Conservation (phyloP, 2,113 vertebrate species). For the Panthera leo region DNA sequence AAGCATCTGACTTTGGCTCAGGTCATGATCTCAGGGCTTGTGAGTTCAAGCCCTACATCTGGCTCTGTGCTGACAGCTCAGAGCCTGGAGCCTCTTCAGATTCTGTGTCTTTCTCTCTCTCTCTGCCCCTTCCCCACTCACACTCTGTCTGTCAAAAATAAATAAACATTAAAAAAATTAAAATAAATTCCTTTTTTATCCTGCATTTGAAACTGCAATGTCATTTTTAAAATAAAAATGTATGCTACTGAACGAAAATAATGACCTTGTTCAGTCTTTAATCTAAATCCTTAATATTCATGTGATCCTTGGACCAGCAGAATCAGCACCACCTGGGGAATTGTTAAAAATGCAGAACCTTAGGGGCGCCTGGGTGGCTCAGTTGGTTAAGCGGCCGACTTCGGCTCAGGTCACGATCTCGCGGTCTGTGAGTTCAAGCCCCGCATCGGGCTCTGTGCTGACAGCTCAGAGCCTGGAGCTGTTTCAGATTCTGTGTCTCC, state of each 20-base stretch:
- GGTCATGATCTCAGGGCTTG: too few species aligned
- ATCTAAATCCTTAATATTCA: background rate
- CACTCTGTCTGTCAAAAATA: too few species aligned
- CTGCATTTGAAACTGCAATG: background rate
- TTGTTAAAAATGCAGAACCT: background rate
- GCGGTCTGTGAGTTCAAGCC: background rate
- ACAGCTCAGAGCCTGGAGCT: background rate
- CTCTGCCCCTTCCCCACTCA: too few species aligned
- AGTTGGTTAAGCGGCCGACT: background rate
- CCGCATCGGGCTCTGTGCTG: background rate
- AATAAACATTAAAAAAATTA: background rate
- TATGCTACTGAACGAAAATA: background rate
- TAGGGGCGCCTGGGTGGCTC: background rate
- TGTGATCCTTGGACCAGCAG: background rate
- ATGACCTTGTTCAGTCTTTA: background rate
- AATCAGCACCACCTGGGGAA: background rate
- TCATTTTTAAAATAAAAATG: background rate
- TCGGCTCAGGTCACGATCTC: background rate
- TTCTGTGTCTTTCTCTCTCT: too few species aligned
- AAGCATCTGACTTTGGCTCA: too few species aligned
- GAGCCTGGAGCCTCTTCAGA: too few species aligned
- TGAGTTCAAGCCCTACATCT: too few species aligned
- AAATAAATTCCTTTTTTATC: background rate
- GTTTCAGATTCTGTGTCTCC: background rate
- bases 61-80: too few species aligned